Base-by-base conservation (phyloP, 2,888 invertebrate species). In the Alcis repandata region DNA sequence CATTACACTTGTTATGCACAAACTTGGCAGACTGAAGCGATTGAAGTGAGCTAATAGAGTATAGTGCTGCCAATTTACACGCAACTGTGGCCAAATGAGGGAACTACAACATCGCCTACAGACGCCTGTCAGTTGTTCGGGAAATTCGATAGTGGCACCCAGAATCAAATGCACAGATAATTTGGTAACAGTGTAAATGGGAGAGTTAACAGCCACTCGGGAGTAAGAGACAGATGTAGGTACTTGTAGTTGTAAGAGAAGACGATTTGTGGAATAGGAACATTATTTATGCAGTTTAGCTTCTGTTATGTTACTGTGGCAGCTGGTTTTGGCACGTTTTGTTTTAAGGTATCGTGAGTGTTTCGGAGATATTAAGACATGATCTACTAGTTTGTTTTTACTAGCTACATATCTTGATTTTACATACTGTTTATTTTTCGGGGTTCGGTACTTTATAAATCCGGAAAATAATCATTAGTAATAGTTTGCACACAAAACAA, bases 1-100 rank as follows among this genome's bases (percentile, higher is more conserved):
- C 36, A 48, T 48, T 32, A 15, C 32, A 32, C 48, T 32, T 17
- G 45, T 48, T 48, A 51, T 51, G 33, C 1, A 6, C 19, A 33
- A 51, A 51, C 15, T 33, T 33, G 36, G 17, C 51, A 51, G 19
- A 36, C 9, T 19, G n/a, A 6, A 36, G 19, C 36, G 51, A 51
- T 51, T 48, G 15, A 48, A 32, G 48, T 10, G 13, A 27, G 48
- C 10, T 45, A 45, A 45, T 45, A 27, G n/a, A 46, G n/a, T 46
- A 27, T n/a, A 20, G 13, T 22, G 13, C 41, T 10, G 22, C 45
- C 2, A 45, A 45, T 13, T 43, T 19, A 11, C 17, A 6, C 8
- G 9, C 2, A 11, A 17, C 15, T 9, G 20, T 19, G 22, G 8
- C 27, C 1, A 48, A 32, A 45, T 45, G 13, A 10, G 15, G 15